Evolutionary conservation across 1,140 invertebrate species (phyloP), one percentile per base, ranked within the genome.

Genomic region (Dendrolimus punctatus): DNA sequence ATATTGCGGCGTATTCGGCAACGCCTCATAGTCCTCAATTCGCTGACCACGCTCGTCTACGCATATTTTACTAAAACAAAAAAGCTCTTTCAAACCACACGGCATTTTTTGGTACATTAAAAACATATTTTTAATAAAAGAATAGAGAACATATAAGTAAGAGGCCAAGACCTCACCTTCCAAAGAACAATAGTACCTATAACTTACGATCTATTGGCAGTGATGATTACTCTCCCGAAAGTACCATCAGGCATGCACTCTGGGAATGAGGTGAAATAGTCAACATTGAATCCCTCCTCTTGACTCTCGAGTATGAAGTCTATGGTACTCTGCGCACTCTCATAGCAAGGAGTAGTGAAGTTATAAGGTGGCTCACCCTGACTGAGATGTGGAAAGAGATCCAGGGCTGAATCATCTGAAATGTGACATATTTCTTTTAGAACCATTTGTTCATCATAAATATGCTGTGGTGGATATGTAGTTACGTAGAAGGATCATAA

Each of bases 231-330:
- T 40, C 80, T 69, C 0, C 71, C 70, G 60, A 79, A 90, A 49
- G 87, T 87, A 2, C 90, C 90, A 72, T 91, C 90, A 0, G 89
- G 80, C 57, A 88, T 76, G 62, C 90, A 91, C 40, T 68, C 71
- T 2, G 84, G 74, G 39, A 83, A 62, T 5, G 59, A 55, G 40
- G 66, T 80, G 40, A 82, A 84, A 50, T 62, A 82, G 40, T 82
- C 73, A 42, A 84, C 67, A 39, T 69, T 76, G 66, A 62, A 78
- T 37, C 81, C 84, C 23, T 80, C 68, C 46, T 77, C 55, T 56
- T 74, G 66, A 47, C 76, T 82, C 53, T 74, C 53, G 36, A 60
- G 8, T 2, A 88, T 67, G 10, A 80, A 51, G 6, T 76, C 65
- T 39, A 77, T 60, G 38, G 71, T 73, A 79, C 66, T 46, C 70